A percentile compares a stretch with the other conserved stretches of the same genome.
These are phyloP conservation scores for Vesta saturnalis DNA, from an alignment of 2,888 invertebrate genomes.

Conservation along the genomic window DNA sequence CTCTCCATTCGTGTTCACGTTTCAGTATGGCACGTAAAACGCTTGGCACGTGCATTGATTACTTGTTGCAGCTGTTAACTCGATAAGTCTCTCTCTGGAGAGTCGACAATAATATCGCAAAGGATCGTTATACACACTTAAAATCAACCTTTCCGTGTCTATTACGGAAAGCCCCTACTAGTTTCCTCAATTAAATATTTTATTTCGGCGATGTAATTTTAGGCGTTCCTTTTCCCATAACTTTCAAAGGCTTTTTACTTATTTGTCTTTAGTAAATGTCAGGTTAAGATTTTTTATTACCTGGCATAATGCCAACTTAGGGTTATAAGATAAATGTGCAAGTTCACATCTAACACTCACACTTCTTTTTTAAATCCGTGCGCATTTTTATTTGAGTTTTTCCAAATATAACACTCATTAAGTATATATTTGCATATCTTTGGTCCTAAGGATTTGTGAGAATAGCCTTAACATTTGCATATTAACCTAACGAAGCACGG, in stretches of 20 bases:
- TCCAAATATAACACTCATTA: too few species aligned
- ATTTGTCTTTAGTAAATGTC: background rate
- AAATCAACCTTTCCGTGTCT: background rate
- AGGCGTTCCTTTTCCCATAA: conserved; percentile 3
- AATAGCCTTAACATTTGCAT: too few species aligned
- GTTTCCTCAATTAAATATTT: background rate
- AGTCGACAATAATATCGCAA: conserved; percentile 2
- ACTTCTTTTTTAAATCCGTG: background rate
- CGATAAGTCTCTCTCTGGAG: conserved; percentile 23
- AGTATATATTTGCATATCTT: too few species aligned
- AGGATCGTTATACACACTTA: background rate
- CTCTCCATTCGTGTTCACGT: conserved; percentile 30
- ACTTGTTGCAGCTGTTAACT: conserved; percentile 32
- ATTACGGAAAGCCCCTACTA: background rate
- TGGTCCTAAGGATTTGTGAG: too few species aligned
- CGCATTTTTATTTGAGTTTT: background rate
- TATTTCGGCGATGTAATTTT: background rate
- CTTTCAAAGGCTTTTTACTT: background rate
- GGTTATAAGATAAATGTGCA: background rate
- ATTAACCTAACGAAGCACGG: too few species aligned
- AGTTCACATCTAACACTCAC: too few species aligned
- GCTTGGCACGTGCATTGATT: conserved; percentile 33
- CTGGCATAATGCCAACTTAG: conserved; percentile 6
- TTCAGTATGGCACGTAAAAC: conserved; percentile 24
- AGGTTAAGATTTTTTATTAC: conserved; percentile 2